phyloP scores from a whole-genome alignment of 1,140 invertebrate genomes.

The Pinna nobilis region DNA sequence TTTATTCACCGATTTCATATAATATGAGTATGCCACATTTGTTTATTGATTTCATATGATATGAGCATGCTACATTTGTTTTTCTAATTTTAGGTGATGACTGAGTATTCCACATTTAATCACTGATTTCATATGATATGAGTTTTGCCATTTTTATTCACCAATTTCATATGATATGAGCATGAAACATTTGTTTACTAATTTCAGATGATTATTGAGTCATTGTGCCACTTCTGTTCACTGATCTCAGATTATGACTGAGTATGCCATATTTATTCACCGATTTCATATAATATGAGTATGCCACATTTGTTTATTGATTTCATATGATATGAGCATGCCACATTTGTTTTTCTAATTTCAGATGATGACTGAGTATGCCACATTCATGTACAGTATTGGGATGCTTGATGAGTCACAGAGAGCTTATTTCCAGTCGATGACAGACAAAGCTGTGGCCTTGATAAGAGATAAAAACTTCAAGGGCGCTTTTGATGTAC shows the following conservation, averaged over 20 bases:
- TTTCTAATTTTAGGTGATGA: too few relatives aligned
- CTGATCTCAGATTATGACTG: background rate
- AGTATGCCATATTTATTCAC: background rate
- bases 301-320: background rate
- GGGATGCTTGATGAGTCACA: conserved; percentile 83
- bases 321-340: conserved; percentile 78
- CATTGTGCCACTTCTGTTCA: too few relatives aligned
- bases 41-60: too few relatives aligned
- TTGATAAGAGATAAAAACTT: conserved; percentile 81
- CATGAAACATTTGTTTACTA: too few relatives aligned
- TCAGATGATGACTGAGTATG: conserved; percentile 82
- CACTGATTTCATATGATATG: too few relatives aligned
- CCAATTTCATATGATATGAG: too few relatives aligned
- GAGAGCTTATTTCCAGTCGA: conserved; percentile 78
- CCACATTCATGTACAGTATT: conserved; percentile 87
- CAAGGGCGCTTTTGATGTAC: conserved; percentile 61
- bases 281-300: background rate
- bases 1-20: background rate
- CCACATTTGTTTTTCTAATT: background rate
- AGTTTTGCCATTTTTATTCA: too few relatives aligned
- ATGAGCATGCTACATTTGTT: too few relatives aligned
- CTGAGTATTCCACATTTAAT: too few relatives aligned
- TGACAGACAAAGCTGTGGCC: conserved; percentile 78
- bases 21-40: too few relatives aligned
- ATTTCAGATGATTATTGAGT: too few relatives aligned